Evolutionary conservation across 1,140 invertebrate genomes (phyloP), one percentile per base, ranked within the genome.

Genomic region (Pogonomyrmex barbatus): DNA sequence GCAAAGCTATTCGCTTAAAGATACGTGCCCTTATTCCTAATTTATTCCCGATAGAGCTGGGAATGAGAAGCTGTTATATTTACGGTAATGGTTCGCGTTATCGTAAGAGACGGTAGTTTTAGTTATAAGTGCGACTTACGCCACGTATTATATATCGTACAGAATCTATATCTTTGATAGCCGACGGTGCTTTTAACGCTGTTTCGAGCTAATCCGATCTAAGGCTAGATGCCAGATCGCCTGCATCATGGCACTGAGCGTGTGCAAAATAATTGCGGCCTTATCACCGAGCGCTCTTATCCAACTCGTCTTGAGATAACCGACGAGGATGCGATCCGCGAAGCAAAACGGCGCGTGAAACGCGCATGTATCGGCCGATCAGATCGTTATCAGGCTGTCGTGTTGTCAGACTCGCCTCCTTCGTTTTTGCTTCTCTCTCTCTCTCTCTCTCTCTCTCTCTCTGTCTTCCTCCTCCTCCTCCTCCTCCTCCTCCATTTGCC

Each of bases 341-440:
- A 65, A 39, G 71, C 71, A 52, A 77, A 73, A 85, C 47, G 39
- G 60, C 70, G 82, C 82, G 68, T 33, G 68, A 84, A 76, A 84
- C 56, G 58, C 58, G 81, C 42, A 24, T 39, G 70, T 65, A 78
- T 63, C 82, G 45, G 39, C 58, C 30, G 54, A 71, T 52, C 12
- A 76, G 82, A 85, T 85, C 42, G 47, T 78, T 85, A 85, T 85
- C 82, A 33, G 3, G 2, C 30, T 30, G 58, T 47, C 75, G 75
- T 62, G 58, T 78, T 65, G 75, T 78, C 58, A 78, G 75, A 47
- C 75, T 62, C 70, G 33, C 63, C 70, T 71, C n/a, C 81, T 71
- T 85, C 58, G 45, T 84, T 84, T 60, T 24, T 58, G 14, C 12
- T 36, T 73, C n/a, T 36, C 63, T 76, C 39, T 71, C n/a, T 68